Conservation (phyloP, 23 tunicate species). For the Botrylloides violaceus region DNA sequence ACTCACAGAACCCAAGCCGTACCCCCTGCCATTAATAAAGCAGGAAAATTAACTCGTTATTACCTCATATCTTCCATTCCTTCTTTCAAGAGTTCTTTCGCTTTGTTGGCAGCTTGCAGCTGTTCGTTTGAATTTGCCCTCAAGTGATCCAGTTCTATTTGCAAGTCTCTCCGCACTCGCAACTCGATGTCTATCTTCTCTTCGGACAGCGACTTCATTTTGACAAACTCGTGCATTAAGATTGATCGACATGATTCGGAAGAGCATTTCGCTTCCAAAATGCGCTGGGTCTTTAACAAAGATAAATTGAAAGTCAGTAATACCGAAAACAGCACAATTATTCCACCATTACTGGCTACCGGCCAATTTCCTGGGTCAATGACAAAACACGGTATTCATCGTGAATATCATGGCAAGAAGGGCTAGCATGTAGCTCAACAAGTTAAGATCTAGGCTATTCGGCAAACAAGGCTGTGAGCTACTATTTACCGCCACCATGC, state of each 20-base stretch:
- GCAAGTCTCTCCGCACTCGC: constrained; percentile 53
- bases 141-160: constrained; percentile 31
- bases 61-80: constrained; percentile 47
- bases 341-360: too few relatives aligned
- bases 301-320: too few relatives aligned
- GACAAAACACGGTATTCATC: too few relatives aligned
- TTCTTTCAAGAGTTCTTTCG: constrained; percentile 7
- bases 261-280: constrained; percentile 17
- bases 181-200: constrained; percentile 42
- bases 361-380: too few relatives aligned
- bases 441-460: too few relatives aligned
- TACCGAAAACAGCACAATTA: too few relatives aligned
- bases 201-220: constrained; percentile 43
- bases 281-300: constrained; percentile 11
- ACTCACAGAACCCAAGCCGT: neutral
- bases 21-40: too few relatives aligned
- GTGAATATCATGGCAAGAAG: too few relatives aligned
- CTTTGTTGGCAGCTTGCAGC: constrained; percentile 22
- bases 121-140: constrained; percentile 6
- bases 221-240: constrained; percentile 49
- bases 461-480: too few relatives aligned
- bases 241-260: constrained; percentile 2
- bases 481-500: too few relatives aligned
- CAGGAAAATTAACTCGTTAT: too few relatives aligned
- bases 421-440: too few relatives aligned